Percentiles rank a stretch among this genome's conserved stretches.
Evolutionary conservation across 2,888 invertebrate species (phyloP).

Genomic region (Ischnura elegans): DNA sequence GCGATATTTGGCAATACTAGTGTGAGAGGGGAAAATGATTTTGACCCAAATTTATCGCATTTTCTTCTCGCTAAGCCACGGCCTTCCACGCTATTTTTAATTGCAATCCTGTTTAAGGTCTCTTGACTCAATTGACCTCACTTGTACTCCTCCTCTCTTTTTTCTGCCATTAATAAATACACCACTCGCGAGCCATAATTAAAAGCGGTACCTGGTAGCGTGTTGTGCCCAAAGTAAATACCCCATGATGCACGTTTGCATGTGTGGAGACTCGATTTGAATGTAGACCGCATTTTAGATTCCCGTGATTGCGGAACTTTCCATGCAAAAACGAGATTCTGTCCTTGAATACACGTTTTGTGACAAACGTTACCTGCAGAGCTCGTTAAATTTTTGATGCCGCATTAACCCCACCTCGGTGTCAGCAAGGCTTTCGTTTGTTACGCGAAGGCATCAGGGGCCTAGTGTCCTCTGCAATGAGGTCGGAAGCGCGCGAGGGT

Average conservation of each 20-base stretch:
- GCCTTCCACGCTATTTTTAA: neutral
- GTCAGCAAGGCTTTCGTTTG: neutral
- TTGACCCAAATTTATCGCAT: too few species aligned
- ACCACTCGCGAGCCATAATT: too few species aligned
- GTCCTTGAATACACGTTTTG: neutral
- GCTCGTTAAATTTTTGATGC: conserved; percentile 9
- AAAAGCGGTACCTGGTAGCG: neutral
- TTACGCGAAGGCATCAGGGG: neutral
- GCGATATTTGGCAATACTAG: too few species aligned
- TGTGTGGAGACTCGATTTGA: neutral
- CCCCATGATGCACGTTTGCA: neutral
- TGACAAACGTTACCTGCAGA: neutral
- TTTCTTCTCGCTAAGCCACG: neutral
- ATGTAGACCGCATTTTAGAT: neutral
- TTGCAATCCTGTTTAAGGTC: neutral
- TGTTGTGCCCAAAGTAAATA: neutral
- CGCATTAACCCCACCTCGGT: neutral
- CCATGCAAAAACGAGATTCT: neutral
- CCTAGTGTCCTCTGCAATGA: neutral
- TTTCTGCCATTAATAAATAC: too few species aligned
- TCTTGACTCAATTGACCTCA: neutral
- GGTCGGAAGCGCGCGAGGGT: neutral
- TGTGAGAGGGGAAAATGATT: too few species aligned
- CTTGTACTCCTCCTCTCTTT: neutral
- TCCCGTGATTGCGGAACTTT: neutral